These are phyloP conservation scores for Podabrus alpinus DNA, from an alignment of 2,888 invertebrate species.

Conservation along the genomic window DNA sequence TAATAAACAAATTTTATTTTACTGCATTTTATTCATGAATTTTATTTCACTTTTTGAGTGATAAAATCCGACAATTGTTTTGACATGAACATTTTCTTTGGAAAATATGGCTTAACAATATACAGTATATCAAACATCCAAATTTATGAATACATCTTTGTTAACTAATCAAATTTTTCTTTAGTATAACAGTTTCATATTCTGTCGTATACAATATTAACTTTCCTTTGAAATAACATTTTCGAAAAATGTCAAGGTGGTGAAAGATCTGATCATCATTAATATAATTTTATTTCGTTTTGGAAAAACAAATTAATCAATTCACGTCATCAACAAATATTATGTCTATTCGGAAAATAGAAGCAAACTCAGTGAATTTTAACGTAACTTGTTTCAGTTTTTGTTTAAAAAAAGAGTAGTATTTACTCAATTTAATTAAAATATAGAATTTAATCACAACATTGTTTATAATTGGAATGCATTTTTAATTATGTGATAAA, in stretches of 20 bases:
- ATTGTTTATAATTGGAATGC: no score
- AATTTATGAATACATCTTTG: neutral
- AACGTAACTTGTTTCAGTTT: neutral
- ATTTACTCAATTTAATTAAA: no score
- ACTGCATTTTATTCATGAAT: neutral
- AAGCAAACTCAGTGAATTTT: neutral
- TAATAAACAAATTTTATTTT: neutral
- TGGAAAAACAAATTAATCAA: neutral
- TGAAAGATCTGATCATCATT: neutral
- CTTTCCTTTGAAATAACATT: neutral
- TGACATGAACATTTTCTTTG: neutral
- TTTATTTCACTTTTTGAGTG: neutral
- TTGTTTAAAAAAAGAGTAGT: no score
- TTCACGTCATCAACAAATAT: no score
- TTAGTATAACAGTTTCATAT: no score
- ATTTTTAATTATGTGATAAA: no score
- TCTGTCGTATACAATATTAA: no score
- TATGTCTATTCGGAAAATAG: no score
- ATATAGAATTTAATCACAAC: no score
- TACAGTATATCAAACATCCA: neutral
- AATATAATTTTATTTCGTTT: neutral
- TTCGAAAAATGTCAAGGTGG: neutral
- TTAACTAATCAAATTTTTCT: no score
- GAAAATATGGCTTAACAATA: neutral
- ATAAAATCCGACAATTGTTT: neutral